Evolutionary conservation across 2,797 vertebrate genomes (phyloP).

Genomic region (Luscinia luscinia): DNA sequence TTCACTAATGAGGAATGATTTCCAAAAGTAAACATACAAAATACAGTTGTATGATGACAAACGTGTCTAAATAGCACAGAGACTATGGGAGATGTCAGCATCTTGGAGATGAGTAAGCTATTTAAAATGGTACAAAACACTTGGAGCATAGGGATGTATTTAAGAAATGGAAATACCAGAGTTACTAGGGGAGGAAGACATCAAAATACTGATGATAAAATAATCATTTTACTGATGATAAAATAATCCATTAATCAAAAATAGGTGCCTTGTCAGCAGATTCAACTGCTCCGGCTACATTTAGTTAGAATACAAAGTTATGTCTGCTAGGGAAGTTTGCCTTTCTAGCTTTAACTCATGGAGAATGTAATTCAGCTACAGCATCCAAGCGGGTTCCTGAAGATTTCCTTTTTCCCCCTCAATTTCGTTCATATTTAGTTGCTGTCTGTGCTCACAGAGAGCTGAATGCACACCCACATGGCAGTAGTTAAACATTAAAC

Average conservation of each 20-base stretch:
- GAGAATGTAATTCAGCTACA: not conserved
- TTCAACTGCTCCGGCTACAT: not conserved
- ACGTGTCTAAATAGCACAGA: not conserved
- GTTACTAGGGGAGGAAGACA: not conserved
- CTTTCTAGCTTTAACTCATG: not conserved
- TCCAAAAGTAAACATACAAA: not conserved
- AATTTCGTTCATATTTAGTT: not conserved
- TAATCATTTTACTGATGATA: not conserved
- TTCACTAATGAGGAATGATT: slow-evolving; percentile 19
- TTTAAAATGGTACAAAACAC: not conserved
- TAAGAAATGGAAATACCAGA: not conserved
- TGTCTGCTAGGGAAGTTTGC: not conserved
- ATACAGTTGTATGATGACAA: not conserved
- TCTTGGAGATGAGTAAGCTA: not conserved
- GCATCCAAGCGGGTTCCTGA: not conserved
- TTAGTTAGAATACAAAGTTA: not conserved
- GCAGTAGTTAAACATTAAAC: not conserved
- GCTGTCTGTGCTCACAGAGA: not conserved
- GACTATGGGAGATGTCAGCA: not conserved
- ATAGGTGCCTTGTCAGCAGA: not conserved
- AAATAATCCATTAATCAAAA: not conserved
- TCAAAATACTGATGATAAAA: not conserved
- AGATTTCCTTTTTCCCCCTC: not conserved
- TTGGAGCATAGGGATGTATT: not conserved
- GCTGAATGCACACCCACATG: not conserved